Evolutionary conservation across 1,140 invertebrate species (phyloP).

Genomic region (Periplaneta americana): DNA sequence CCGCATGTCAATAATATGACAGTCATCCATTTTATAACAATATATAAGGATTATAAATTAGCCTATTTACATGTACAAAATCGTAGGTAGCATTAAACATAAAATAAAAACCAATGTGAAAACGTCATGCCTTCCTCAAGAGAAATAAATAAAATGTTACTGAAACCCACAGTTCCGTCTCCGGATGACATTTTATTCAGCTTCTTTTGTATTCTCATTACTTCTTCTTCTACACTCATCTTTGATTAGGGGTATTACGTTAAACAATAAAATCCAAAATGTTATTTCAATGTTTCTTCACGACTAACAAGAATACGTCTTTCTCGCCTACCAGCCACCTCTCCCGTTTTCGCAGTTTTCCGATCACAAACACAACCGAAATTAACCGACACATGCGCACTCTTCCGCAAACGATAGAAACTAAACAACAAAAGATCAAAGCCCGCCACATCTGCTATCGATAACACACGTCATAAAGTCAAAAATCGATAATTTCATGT

Average conservation of each 20-base stretch:
- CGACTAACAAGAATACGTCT: background rate
- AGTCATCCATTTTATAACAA: background rate
- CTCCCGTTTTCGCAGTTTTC: too few relatives aligned
- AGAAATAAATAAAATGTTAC: background rate
- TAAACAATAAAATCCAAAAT: background rate
- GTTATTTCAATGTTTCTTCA: background rate
- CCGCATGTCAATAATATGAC: slow-evolving; percentile 18
- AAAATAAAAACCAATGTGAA: background rate
- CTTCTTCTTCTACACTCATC: slow-evolving; percentile 91
- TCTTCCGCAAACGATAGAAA: background rate
- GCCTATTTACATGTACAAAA: too few relatives aligned
- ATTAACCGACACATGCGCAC: background rate
- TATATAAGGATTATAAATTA: background rate
- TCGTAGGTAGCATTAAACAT: background rate
- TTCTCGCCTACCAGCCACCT: background rate
- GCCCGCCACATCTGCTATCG: background rate
- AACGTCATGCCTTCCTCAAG: background rate
- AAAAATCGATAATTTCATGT: too few relatives aligned
- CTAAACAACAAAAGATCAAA: background rate
- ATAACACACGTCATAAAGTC: too few relatives aligned
- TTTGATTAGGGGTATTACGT: slow-evolving; percentile 5
- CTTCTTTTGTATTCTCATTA: slow-evolving; percentile 90
- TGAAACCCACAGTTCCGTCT: slow-evolving; percentile 70
- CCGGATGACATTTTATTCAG: slow-evolving; percentile 88
- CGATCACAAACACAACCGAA: background rate